Percentiles rank a stretch among this genome's conserved stretches.
Evolutionary conservation across 2,888 invertebrate genomes (phyloP).

Genomic region (Drosophila flavopinicola): DNA sequence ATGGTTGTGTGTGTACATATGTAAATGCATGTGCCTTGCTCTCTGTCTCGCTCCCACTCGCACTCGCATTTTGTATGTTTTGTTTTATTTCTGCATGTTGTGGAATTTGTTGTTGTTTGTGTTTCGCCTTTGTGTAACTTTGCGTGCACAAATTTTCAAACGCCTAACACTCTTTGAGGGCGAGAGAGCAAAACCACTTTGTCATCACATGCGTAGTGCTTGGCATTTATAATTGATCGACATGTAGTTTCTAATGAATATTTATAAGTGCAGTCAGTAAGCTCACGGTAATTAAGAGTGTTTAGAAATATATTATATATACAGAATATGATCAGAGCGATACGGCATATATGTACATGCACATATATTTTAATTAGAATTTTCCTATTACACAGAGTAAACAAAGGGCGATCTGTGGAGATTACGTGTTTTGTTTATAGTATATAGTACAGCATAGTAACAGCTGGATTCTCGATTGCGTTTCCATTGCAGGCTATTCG

Average conservation of each 20-base stretch:
- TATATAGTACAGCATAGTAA: too few species aligned
- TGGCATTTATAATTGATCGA: neutral
- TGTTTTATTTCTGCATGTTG: slow-evolving; percentile 24
- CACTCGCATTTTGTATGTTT: slow-evolving; percentile 11
- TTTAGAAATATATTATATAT: too few species aligned
- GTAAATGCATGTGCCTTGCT: slow-evolving; percentile 18
- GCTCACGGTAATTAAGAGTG: too few species aligned
- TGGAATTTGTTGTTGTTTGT: slow-evolving; percentile 22
- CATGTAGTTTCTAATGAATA: neutral
- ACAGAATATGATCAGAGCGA: too few species aligned
- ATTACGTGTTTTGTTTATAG: slow-evolving; percentile 12
- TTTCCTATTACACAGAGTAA: slow-evolving; percentile 1
- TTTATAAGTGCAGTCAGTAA: neutral
- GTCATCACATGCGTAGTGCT: neutral
- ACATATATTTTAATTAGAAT: neutral
- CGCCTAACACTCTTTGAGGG: neutral
- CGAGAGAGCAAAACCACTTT: slow-evolving; percentile 4
- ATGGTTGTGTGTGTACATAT: slow-evolving; percentile 10
- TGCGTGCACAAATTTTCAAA: slow-evolving; percentile 62
- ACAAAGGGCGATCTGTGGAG: slow-evolving; percentile 1
- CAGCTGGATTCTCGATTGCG: neutral
- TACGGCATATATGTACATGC: too few species aligned
- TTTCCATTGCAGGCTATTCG: slow-evolving; percentile 88
- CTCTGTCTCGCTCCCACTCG: slow-evolving; percentile 20
- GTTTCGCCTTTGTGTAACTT: slow-evolving; percentile 60